A percentile compares a stretch with the other conserved stretches of the same genome.
These are phyloP conservation scores for Coccyzus lansbergi DNA, from an alignment of 2,797 vertebrate species.

Conservation along the genomic window DNA sequence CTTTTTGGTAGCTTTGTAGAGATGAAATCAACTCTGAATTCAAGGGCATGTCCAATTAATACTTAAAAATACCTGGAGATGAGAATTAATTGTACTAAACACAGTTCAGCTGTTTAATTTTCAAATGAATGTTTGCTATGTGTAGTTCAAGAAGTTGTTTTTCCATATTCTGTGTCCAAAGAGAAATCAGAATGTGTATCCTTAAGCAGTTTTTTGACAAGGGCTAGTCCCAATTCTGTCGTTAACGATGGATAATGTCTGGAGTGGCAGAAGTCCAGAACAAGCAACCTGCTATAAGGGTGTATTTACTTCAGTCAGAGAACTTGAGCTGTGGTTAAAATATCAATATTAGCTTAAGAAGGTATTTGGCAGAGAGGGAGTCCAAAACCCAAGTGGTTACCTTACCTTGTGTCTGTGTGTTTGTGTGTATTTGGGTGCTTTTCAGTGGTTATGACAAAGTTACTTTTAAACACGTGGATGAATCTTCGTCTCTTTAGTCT, in stretches of 20 bases:
- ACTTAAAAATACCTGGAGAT: neutral
- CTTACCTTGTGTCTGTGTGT: neutral
- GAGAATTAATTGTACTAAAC: slow-evolving; percentile 4
- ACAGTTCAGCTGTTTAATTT: neutral
- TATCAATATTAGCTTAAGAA: slow-evolving; percentile 78
- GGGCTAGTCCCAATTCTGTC: slow-evolving; percentile 46
- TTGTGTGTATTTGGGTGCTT: neutral
- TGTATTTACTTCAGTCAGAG: slow-evolving; percentile 63
- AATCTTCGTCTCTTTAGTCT: neutral
- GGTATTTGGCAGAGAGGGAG: slow-evolving; percentile 69
- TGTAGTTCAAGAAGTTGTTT: slow-evolving; percentile 9
- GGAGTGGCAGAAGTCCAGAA: slow-evolving; percentile 62
- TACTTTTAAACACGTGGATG: neutral
- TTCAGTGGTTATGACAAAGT: neutral
- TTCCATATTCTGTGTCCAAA: neutral
- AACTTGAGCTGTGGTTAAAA: slow-evolving; percentile 73
- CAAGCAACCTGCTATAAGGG: slow-evolving; percentile 56
- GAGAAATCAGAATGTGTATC: neutral
- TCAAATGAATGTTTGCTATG: neutral
- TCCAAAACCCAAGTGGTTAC: slow-evolving; percentile 29
- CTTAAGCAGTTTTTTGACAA: slow-evolving; percentile 18
- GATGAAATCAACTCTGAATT: neutral
- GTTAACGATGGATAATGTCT: slow-evolving; percentile 32
- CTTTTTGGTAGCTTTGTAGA: neutral
- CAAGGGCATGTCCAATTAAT: neutral